These are phyloP conservation scores for Apostichopus parvimensis DNA, from an alignment of 35 echinoderm and acorn worm genomes.

Conservation along the genomic window DNA sequence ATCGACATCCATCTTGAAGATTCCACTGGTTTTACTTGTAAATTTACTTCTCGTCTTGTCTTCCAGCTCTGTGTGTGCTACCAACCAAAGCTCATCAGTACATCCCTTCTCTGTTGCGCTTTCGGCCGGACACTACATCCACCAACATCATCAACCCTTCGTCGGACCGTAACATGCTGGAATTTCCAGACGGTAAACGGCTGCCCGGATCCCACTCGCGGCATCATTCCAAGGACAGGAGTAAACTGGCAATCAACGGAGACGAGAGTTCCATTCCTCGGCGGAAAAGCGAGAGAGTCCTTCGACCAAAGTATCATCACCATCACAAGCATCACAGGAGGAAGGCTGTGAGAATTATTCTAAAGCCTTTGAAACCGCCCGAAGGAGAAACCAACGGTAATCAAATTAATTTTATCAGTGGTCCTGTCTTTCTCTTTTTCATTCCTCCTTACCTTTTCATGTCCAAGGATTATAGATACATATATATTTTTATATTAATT, in stretches of 20 bases:
- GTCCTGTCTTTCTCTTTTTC: too few species aligned
- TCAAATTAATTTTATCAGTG: too few species aligned
- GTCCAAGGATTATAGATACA: too few species aligned
- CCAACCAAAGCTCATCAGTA: constrained; percentile 76
- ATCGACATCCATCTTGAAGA: too few species aligned
- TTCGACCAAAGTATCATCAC: constrained; percentile 39
- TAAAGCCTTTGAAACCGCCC: constrained; percentile 93
- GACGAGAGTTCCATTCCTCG: constrained; percentile 20
- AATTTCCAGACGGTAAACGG: background rate
- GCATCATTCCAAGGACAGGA: constrained; percentile 23
- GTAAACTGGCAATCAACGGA: constrained; percentile 16
- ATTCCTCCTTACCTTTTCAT: too few species aligned
- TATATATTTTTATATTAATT: too few species aligned
- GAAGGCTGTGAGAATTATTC: constrained; percentile 85
- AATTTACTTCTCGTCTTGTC: background rate
- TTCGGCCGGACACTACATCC: constrained; percentile 39
- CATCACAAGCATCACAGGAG: constrained; percentile 61
- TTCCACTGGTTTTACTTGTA: background rate
- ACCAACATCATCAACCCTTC: background rate
- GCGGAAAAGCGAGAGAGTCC: constrained; percentile 50
- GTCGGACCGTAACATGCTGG: background rate
- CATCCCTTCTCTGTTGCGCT: constrained; percentile 74
- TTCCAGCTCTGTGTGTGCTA: constrained; percentile 86
- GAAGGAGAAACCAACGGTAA: constrained; percentile 50
- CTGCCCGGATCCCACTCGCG: background rate